A percentile compares a stretch with the other conserved stretches of the same genome.
Conservation (phyloP, 2,888 invertebrate genomes). For the Nomada lathburiana region DNA sequence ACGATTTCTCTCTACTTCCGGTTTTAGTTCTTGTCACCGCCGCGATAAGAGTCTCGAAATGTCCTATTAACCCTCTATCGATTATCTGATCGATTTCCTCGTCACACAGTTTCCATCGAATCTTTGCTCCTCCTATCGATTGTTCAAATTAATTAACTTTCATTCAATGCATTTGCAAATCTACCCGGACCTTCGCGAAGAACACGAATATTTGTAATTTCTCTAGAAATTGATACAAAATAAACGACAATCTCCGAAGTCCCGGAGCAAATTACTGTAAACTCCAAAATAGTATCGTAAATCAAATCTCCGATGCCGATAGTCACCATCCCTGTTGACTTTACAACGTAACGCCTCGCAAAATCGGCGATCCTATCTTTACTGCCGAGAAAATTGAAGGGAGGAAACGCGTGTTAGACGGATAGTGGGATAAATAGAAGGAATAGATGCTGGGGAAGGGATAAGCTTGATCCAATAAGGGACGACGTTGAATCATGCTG, state of each 20-base stretch:
- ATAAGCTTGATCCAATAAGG: constrained; percentile 21
- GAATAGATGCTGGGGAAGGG: constrained; percentile 1
- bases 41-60: constrained; percentile 20
- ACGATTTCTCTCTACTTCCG: constrained; percentile 49
- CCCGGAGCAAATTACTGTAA: background rate
- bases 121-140: background rate
- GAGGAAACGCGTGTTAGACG: constrained; percentile 1
- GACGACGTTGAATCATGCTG: constrained; percentile 19
- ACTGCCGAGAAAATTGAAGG: constrained; percentile 4
- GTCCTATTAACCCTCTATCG: constrained; percentile 43
- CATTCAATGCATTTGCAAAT: background rate
- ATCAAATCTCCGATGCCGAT: background rate
- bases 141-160: background rate
- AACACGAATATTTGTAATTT: background rate
- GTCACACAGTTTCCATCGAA: background rate
- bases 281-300: background rate
- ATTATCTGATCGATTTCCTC: constrained; percentile 1
- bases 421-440: constrained; percentile 14
- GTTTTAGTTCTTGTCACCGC: background rate
- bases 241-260: background rate
- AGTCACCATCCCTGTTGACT: background rate
- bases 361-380: background rate
- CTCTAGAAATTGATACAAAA: no score
- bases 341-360: background rate
- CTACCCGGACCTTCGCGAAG: background rate